Evolutionary conservation across 2,797 vertebrate genomes (phyloP), one percentile per base, ranked within the genome.

Genomic region (Notamacropus eugenii): DNA sequence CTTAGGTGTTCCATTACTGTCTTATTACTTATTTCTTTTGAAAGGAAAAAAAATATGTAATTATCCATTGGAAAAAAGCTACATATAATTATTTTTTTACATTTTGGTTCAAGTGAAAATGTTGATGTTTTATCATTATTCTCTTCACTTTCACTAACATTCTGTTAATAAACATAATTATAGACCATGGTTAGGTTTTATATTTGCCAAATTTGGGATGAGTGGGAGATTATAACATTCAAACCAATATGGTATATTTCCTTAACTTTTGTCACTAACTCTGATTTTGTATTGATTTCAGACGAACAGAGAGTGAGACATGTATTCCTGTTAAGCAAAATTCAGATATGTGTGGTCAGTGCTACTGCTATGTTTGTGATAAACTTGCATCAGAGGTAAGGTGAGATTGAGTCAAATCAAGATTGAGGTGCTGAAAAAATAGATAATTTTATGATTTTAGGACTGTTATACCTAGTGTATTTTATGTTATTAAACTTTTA

Each of bases 341-440:
- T 5, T 97, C 98, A 0, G 98, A 98, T 1, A 93, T 98, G 0
- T 99, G 99, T 91, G 97, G 98, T 0, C 98, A 99, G 98, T 99
- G 99, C 97, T 99, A 99, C 98, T 99, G 99, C 97, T 99, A 99
- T 91, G 93, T 99, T 96, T 99, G 99, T 50, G 99, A 99, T 97
- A 99, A 99, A 4, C 98, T 97, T 14, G 99, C 99, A 2, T 98
- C 99, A 0, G 96, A 96, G 98, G 99, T 99, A 97, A 82, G 40
- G 11, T 46, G 40, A 82, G 40, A 82, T 46, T 82, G 46, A 82
- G 31, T 82, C 22, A 46, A 46, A 46, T 46, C 40, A 24, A 3
- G 19, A 46, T 82, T 82, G 40, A 82, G 0, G 40, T 82, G 19
- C 40, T 46, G 19, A 74, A 82, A 82, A 74, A 74, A 40, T 74